Evolutionary conservation across 2,888 invertebrate genomes (phyloP), one percentile per base, ranked within the genome.

Genomic region (Philaethria dido): DNA sequence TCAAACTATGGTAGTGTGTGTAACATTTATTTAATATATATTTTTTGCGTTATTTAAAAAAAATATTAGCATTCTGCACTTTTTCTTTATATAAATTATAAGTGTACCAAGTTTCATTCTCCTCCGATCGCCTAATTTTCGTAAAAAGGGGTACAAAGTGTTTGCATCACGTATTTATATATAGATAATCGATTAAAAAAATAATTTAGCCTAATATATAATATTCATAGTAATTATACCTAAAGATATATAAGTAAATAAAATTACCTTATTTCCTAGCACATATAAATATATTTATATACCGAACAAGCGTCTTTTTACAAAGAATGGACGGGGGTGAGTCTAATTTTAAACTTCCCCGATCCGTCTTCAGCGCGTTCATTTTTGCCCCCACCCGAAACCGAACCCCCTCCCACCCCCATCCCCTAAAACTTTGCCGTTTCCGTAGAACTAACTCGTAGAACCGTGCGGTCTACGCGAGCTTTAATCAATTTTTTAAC

Each of bases 401-500:
- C 69, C 73, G 79, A 77, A 75, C 74, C 47, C 48, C 60, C 64
- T 44, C 65, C 57, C 42, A 52, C 67, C 72, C 69, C 62, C 73
- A 68, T 70, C 73, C 63, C 73, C 73, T 72, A 74, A 75, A 75
- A 77, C 76, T 74, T 77, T 74, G 79, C 76, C 78, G 78, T 77
- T 77, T 80, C 80, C 80, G 80, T 79, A 80, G 83, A 80, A 80
- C 82, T 81, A 77, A 72, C 79, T 78, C 80, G 78, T 78, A 74
- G 75, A 71, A 75, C 74, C 72, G 73, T 83, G 85, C 75, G 85
- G 86, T 83, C 79, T 80, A 73, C 76, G 81, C 80, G 77, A 77
- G 84, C 79, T 86, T 87, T 88, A 87, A 87, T 87, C 86, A 88
- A 87, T 88, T 88, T 88, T 88, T 88, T 83, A 87, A 88, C 84